phyloP scores from a whole-genome alignment of 1,140 invertebrate genomes.

The Drosophila ogumai region DNA sequence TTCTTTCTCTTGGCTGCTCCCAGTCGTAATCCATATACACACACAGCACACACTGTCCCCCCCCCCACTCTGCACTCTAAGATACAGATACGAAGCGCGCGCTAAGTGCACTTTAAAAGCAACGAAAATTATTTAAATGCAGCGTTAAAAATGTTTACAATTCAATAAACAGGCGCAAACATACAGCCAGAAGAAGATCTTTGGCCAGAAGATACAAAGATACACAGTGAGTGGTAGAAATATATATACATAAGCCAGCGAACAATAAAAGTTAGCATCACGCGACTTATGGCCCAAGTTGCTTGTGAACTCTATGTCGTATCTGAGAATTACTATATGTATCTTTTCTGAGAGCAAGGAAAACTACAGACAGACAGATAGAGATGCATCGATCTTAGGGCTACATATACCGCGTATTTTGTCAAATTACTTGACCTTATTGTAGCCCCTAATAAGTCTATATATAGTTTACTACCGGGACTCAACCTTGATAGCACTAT shows the following conservation, averaged over 20 bases:
- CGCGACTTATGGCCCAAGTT: slow-evolving; percentile 11
- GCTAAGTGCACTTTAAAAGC: slow-evolving; percentile 51
- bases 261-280: slow-evolving; percentile 22
- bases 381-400: neutral
- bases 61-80: neutral
- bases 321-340: neutral
- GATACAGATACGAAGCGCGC: slow-evolving; percentile 7
- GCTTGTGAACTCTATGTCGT: slow-evolving; percentile 20
- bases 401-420: neutral
- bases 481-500: slow-evolving; percentile 12
- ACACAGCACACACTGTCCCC: neutral
- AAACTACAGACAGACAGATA: neutral
- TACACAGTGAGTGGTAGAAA: slow-evolving; percentile 23
- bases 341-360: neutral
- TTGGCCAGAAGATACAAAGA: slow-evolving; percentile 21
- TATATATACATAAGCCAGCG: slow-evolving; percentile 7
- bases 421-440: neutral
- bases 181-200: slow-evolving; percentile 2
- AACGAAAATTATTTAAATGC: slow-evolving; percentile 74
- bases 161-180: slow-evolving; percentile 76
- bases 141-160: slow-evolving; percentile 80
- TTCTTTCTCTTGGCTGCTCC: slow-evolving; percentile 22
- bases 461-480: neutral
- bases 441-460: neutral
- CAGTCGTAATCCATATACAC: slow-evolving; percentile 22